Percentiles rank a stretch among this genome's conserved stretches.
phyloP scores from a whole-genome alignment of 2,888 invertebrate species.

The Heterodera filipjevi region DNA sequence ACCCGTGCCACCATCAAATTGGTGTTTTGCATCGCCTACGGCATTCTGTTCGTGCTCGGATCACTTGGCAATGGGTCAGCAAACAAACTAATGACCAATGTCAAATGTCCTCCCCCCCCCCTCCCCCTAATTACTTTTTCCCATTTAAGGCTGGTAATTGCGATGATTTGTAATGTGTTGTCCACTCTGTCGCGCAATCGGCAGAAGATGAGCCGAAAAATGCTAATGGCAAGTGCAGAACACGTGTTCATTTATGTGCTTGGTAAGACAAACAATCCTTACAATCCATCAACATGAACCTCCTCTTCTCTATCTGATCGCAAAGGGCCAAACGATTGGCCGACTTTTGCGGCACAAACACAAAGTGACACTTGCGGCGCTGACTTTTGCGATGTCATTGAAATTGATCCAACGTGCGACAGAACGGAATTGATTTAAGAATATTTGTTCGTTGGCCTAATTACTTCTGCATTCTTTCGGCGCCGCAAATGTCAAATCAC shows the following conservation, averaged over 20 bases:
- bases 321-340: too few relatives aligned
- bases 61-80: constrained; percentile 61
- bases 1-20: constrained; percentile 38
- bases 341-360: too few relatives aligned
- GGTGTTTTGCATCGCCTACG: constrained; percentile 50
- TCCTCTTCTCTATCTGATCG: too few relatives aligned
- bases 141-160: constrained; percentile 56
- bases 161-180: constrained; percentile 61
- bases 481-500: too few relatives aligned
- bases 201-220: constrained; percentile 22
- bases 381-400: too few relatives aligned
- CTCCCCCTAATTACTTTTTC: neutral
- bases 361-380: too few relatives aligned
- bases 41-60: constrained; percentile 55
- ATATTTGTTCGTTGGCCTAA: too few relatives aligned
- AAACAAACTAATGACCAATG: neutral
- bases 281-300: too few relatives aligned
- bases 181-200: constrained; percentile 48
- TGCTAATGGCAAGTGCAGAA: constrained; percentile 46
- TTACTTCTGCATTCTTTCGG: too few relatives aligned
- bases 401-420: too few relatives aligned
- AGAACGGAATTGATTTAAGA: too few relatives aligned
- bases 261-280: constrained; percentile 44
- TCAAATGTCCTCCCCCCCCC: neutral
- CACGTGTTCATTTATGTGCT: constrained; percentile 63